Evolutionary conservation across 2,888 invertebrate genomes (phyloP).

Genomic region (Philopedon plagiatum): DNA sequence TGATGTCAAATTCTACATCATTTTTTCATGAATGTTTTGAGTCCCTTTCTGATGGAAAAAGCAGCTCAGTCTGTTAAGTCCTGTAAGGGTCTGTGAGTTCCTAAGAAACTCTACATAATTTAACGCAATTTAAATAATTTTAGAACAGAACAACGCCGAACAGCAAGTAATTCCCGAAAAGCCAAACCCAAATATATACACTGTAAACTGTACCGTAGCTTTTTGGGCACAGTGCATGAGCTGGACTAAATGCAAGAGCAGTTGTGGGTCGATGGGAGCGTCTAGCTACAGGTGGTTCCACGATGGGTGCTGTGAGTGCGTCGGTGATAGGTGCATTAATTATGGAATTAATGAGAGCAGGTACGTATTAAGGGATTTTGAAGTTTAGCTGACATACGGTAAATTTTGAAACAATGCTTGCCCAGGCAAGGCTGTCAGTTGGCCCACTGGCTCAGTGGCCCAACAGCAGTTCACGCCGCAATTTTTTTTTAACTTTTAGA

Average conservation of each 20-base stretch:
- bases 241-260: slow-evolving; percentile 87
- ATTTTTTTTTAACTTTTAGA: slow-evolving; percentile 46
- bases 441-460: too few relatives aligned
- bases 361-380: slow-evolving; percentile 63
- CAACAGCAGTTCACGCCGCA: too few relatives aligned
- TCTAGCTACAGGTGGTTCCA: slow-evolving; percentile 93
- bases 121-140: slow-evolving; percentile 28
- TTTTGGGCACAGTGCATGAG: slow-evolving; percentile 93
- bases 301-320: slow-evolving; percentile 94
- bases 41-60: too few relatives aligned
- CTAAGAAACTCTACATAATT: background rate
- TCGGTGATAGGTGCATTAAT: slow-evolving; percentile 89
- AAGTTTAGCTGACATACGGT: too few relatives aligned
- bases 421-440: too few relatives aligned
- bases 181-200: slow-evolving; percentile 64
- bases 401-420: too few relatives aligned
- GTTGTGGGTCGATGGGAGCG: slow-evolving; percentile 88
- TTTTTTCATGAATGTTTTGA: too few relatives aligned
- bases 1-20: too few relatives aligned
- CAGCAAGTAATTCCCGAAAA: slow-evolving; percentile 75
- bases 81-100: too few relatives aligned
- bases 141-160: slow-evolving; percentile 75
- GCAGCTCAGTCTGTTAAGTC: too few relatives aligned
- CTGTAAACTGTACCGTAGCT: slow-evolving; percentile 92
- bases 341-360: slow-evolving; percentile 92